phyloP scores from a whole-genome alignment of 2,113 vertebrate genomes.

The Cygnus atratus region DNA sequence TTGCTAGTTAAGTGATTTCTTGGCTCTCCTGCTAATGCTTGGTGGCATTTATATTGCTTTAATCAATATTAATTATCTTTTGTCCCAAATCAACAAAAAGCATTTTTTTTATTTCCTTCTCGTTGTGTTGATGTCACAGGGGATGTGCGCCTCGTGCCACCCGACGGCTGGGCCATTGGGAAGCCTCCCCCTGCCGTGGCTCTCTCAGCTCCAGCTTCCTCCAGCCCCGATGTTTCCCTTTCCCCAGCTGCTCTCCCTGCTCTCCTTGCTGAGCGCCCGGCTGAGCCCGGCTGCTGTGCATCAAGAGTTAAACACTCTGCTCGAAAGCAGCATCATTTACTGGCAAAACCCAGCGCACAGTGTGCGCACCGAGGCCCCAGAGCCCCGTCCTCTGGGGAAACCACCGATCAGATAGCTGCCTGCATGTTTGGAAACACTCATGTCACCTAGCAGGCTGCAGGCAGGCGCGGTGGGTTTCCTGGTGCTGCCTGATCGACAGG shows the following conservation, averaged over 20 bases:
- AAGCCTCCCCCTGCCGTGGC: background rate
- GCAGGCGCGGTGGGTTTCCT: slow-evolving; percentile 44
- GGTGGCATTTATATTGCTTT: slow-evolving; percentile 1
- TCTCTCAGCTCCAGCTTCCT: background rate
- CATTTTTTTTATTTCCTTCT: background rate
- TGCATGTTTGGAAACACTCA: slow-evolving; percentile 73
- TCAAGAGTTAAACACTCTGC: background rate
- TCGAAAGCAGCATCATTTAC: background rate
- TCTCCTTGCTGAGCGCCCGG: rapidly evolving
- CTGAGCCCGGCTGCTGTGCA: background rate
- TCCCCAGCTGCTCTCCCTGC: rapidly evolving
- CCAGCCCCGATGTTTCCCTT: background rate
- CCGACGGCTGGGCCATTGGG: rapidly evolving
- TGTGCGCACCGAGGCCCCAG: background rate
- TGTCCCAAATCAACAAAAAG: background rate
- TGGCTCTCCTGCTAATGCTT: background rate
- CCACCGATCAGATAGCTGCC: slow-evolving; percentile 66
- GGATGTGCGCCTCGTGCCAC: background rate
- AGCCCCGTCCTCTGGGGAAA: slow-evolving; percentile 65
- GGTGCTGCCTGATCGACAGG: slow-evolving; percentile 67
- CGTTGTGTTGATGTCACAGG: rapidly evolving
- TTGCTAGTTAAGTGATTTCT: background rate
- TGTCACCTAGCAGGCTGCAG: slow-evolving; percentile 73
- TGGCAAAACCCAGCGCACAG: background rate
- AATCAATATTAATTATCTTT: slow-evolving; percentile 49